These are phyloP conservation scores for Branchellion lobata DNA, from an alignment of 2,888 invertebrate species.

Conservation along the genomic window DNA sequence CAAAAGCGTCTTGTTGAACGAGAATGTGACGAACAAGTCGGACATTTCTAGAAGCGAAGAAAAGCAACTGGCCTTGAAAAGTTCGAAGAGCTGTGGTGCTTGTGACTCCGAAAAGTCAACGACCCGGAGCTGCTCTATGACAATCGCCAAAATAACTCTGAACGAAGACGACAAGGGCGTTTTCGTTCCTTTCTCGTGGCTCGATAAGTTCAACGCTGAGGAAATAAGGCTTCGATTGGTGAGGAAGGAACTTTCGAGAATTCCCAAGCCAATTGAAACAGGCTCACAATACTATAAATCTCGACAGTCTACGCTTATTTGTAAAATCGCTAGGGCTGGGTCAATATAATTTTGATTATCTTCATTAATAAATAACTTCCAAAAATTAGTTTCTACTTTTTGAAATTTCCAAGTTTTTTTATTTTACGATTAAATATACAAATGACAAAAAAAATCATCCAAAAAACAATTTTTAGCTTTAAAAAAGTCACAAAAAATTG, in stretches of 20 bases:
- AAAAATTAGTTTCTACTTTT: background rate
- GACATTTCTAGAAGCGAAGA: background rate
- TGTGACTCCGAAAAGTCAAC: background rate
- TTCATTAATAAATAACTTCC: too few relatives aligned
- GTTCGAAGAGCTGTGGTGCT: background rate
- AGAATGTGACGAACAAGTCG: too few relatives aligned
- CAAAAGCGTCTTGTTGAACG: too few relatives aligned
- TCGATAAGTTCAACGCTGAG: constrained; percentile 33
- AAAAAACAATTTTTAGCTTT: background rate
- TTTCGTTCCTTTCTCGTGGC: constrained; percentile 39
- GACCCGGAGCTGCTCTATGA: constrained; percentile 4
- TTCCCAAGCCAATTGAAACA: constrained; percentile 19
- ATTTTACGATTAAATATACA: too few relatives aligned
- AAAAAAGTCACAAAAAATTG: background rate
- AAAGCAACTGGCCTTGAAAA: background rate
- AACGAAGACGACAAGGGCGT: constrained; percentile 36
- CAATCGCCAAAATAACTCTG: constrained; percentile 34
- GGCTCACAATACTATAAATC: constrained; percentile 22
- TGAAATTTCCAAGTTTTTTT: background rate
- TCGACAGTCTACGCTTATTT: constrained; percentile 32
- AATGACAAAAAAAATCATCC: too few relatives aligned
- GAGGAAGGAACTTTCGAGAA: constrained; percentile 30
- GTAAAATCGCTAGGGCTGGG: constrained; percentile 18
- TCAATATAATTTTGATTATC: too few relatives aligned
- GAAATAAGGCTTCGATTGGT: constrained; percentile 28